A percentile compares a stretch with the other conserved stretches of the same genome.
These are phyloP conservation scores for Corythornis cristatus DNA, from an alignment of 2,113 vertebrate species.

Conservation along the genomic window DNA sequence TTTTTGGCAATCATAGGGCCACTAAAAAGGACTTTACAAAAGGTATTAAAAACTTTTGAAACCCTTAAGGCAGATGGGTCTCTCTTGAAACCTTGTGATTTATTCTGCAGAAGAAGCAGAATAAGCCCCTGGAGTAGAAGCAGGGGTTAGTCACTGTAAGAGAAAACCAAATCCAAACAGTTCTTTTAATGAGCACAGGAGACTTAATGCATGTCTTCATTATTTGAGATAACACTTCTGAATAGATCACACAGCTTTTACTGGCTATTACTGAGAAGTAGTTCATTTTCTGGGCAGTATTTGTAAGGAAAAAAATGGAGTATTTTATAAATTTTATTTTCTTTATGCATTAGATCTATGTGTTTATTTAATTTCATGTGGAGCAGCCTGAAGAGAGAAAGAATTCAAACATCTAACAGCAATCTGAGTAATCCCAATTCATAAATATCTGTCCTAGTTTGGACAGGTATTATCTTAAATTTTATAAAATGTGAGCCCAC, in stretches of 20 bases:
- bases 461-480: too few relatives aligned
- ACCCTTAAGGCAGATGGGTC: slow-evolving; percentile 28
- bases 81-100: slow-evolving; percentile 44
- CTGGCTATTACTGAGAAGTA: neutral
- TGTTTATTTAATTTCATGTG: slow-evolving; percentile 31
- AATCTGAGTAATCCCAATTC: neutral
- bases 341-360: neutral
- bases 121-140: slow-evolving; percentile 26
- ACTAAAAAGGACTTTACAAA: slow-evolving; percentile 11
- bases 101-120: slow-evolving; percentile 44
- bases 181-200: slow-evolving; percentile 46
- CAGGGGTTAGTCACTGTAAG: neutral
- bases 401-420: neutral
- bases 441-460: neutral
- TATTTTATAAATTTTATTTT: neutral
- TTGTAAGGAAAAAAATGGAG: neutral
- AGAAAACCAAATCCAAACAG: slow-evolving; percentile 26
- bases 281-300: neutral
- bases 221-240: slow-evolving; percentile 29
- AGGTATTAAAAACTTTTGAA: slow-evolving; percentile 39
- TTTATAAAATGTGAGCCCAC: too few relatives aligned
- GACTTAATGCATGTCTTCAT: slow-evolving; percentile 23
- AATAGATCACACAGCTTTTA: neutral
- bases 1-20: neutral
- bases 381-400: neutral